Conservation (phyloP, 30 jellyfish, hydroid and myxozoan species). For the Mastigias papua region DNA sequence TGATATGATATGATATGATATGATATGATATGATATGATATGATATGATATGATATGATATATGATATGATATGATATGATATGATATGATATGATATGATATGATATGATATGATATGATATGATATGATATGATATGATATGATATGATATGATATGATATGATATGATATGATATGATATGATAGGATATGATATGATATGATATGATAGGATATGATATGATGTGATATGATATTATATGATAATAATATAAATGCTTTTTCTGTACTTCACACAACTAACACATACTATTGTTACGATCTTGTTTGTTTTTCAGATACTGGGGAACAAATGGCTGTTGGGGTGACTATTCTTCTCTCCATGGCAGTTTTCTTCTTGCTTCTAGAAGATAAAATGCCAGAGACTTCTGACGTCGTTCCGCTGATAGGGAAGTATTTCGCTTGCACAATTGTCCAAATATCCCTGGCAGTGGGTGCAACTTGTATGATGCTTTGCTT, state of each 20-base stretch:
- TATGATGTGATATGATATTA: too few species aligned
- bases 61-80: too few species aligned
- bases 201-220: too few species aligned
- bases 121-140: background rate
- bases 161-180: too few species aligned
- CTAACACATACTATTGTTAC: background rate
- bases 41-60: background rate
- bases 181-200: background rate
- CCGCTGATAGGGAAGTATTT: constrained; percentile 87
- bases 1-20: too few species aligned
- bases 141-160: too few species aligned
- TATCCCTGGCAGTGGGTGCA: constrained; percentile 81
- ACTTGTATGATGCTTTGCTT: constrained; percentile 73
- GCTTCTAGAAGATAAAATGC: constrained; percentile 84
- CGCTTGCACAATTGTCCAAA: constrained; percentile 82
- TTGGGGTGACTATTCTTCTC: constrained; percentile 79
- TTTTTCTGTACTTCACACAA: too few species aligned
- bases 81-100: background rate
- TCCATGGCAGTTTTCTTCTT: constrained; percentile 88
- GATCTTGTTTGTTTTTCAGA: constrained; percentile 52
- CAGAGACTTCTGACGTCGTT: constrained; percentile 84
- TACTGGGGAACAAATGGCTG: constrained; percentile 94
- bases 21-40: background rate
- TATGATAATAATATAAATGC: too few species aligned
- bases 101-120: background rate